Conservation (phyloP, 2,888 invertebrate species). For the Folsomia candida region DNA sequence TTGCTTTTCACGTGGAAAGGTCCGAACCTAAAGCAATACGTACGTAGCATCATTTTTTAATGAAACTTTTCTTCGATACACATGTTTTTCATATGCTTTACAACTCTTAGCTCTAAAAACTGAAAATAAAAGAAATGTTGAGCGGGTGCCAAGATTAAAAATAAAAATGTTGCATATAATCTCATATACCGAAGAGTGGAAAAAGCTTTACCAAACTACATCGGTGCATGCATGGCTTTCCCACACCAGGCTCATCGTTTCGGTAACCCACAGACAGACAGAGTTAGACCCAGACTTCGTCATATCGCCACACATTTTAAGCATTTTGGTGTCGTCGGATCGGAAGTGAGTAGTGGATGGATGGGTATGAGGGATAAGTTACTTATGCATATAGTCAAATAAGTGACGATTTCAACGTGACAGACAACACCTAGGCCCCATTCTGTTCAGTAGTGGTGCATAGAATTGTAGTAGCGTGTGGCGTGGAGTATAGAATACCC, state of each 20-base stretch:
- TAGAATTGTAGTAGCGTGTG: constrained; percentile 6
- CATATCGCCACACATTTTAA: not conserved
- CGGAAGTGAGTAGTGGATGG: not conserved
- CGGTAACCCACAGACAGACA: not conserved
- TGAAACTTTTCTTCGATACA: not conserved
- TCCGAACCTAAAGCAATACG: not conserved
- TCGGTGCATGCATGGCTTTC: not conserved
- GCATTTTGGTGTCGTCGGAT: constrained; percentile 3
- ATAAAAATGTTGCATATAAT: constrained; percentile 39
- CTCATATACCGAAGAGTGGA: not conserved
- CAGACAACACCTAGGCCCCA: constrained; percentile 11
- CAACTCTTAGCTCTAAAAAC: not conserved
- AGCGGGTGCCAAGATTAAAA: constrained; percentile 40
- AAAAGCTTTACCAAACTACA: not conserved
- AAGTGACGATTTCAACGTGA: constrained; percentile 10
- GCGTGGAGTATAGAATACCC: not conserved
- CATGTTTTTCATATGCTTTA: not conserved
- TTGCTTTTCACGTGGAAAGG: not conserved
- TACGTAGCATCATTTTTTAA: not conserved
- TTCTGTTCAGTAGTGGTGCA: not conserved
- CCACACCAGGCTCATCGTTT: not conserved
- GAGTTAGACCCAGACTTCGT: not conserved
- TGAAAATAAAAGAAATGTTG: constrained; percentile 40
- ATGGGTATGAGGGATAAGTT: not conserved
- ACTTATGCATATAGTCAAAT: too few species aligned